A percentile compares a stretch with the other conserved stretches of the same genome.
Evolutionary conservation across 2,113 vertebrate species (phyloP).

Genomic region (Pseudorhombus dupliciocellatus): DNA sequence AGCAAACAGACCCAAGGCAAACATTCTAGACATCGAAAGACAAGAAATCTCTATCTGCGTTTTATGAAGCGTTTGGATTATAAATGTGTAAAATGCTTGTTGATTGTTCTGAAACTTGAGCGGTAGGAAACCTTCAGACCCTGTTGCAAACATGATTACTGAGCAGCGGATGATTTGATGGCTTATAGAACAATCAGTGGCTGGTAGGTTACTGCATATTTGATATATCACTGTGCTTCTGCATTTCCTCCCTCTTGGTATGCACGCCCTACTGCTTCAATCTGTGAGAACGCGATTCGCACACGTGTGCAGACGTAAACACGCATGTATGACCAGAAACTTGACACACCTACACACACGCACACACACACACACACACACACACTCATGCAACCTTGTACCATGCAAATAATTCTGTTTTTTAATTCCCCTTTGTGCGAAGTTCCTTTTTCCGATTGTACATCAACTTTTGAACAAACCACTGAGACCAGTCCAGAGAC

Average conservation of each 20-base stretch:
- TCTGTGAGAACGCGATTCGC: conserved; percentile 57
- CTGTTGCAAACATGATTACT: conserved; percentile 73
- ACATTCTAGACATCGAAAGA: conserved; percentile 2
- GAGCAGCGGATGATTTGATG: conserved; percentile 68
- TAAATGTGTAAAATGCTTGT: conserved; percentile 58
- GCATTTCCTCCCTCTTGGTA: conserved; percentile 50
- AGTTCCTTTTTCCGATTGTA: conserved; percentile 50
- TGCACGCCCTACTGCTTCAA: conserved; percentile 44
- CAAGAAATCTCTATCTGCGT: conserved; percentile 24
- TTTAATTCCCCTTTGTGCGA: conserved; percentile 49
- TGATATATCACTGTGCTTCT: conserved; percentile 66
- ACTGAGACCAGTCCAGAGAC: conserved; percentile 25
- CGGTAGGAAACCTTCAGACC: conserved; percentile 67
- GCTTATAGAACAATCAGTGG: conserved; percentile 68
- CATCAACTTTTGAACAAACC: conserved; percentile 44
- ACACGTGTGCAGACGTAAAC: conserved; percentile 62
- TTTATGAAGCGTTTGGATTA: conserved; percentile 60
- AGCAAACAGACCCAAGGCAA: conserved; percentile 58
- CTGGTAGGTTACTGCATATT: conserved; percentile 69
- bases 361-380: conserved; percentile 35
- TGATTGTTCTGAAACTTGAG: conserved; percentile 59
- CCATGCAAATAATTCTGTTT: conserved; percentile 57
- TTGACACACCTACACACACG: conserved; percentile 36
- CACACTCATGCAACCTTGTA: conserved; percentile 54
- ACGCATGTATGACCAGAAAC: conserved; percentile 53